These are phyloP conservation scores for Rhizomys pruinosus DNA, from an alignment of 2,113 vertebrate genomes.

Conservation along the genomic window DNA sequence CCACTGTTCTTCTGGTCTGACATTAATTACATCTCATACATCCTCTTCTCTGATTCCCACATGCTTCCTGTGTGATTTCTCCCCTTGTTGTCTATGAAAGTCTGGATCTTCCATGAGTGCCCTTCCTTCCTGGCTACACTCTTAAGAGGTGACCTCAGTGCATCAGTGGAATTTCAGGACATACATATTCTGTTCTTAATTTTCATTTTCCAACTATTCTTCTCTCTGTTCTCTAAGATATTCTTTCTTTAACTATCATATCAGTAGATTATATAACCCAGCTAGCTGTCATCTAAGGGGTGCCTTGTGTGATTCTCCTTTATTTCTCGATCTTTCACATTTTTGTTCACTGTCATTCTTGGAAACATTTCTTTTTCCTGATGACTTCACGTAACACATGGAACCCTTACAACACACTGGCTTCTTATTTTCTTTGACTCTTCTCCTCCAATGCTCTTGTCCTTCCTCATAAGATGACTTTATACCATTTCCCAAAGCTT, in stretches of 20 bases:
- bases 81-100: background rate
- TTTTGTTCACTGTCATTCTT: background rate
- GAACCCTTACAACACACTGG: background rate
- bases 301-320: background rate
- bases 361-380: background rate
- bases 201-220: background rate
- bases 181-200: background rate
- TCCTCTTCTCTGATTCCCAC: background rate
- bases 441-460: background rate
- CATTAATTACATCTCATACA: background rate
- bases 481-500: background rate
- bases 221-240: background rate
- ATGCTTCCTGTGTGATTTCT: background rate
- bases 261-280: background rate
- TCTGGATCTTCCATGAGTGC: background rate
- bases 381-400: background rate
- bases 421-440: background rate
- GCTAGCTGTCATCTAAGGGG: background rate
- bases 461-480: background rate
- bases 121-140: background rate
- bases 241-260: background rate
- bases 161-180: background rate
- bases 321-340: background rate
- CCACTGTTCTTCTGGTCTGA: background rate
- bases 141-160: background rate